A percentile compares a stretch with the other conserved stretches of the same genome.
These are phyloP conservation scores for Dicrostonyx torquatus DNA, from an alignment of 2,797 vertebrate genomes.

Conservation along the genomic window DNA sequence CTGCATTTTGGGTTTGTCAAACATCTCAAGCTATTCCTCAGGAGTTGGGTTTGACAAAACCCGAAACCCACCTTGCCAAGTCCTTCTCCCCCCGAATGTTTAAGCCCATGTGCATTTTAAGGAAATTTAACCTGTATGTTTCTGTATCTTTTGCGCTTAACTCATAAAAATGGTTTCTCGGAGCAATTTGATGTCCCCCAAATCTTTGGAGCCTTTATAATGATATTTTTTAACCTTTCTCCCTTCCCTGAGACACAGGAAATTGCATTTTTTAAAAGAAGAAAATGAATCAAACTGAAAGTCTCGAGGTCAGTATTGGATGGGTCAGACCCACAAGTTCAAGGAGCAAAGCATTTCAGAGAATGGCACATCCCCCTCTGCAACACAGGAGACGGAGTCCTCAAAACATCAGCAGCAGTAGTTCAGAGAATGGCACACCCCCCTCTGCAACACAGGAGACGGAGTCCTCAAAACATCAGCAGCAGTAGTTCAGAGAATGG, in stretches of 20 bases:
- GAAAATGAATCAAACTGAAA: conserved; percentile 78
- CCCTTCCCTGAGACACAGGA: conserved; percentile 73
- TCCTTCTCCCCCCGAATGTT: conserved; percentile 80
- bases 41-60: conserved; percentile 82
- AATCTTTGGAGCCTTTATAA: conserved; percentile 79
- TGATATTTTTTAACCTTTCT: conserved; percentile 80
- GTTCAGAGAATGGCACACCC: background rate
- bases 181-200: conserved; percentile 80
- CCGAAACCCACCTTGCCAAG: conserved; percentile 73
- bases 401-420: background rate
- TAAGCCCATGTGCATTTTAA: conserved; percentile 83
- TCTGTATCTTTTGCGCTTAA: conserved; percentile 83
- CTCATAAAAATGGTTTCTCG: conserved; percentile 83
- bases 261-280: conserved; percentile 68
- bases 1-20: conserved; percentile 81
- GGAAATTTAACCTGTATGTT: conserved; percentile 83
- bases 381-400: background rate
- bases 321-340: conserved; percentile 59
- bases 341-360: conserved; percentile 15
- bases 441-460: background rate
- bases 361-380: background rate
- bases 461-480: background rate
- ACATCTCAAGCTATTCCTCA: conserved; percentile 83
- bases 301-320: conserved; percentile 65
- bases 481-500: conserved; percentile 8